Conservation (phyloP, 2,797 vertebrate genomes). For the Pipistrellus pygmaeus region DNA sequence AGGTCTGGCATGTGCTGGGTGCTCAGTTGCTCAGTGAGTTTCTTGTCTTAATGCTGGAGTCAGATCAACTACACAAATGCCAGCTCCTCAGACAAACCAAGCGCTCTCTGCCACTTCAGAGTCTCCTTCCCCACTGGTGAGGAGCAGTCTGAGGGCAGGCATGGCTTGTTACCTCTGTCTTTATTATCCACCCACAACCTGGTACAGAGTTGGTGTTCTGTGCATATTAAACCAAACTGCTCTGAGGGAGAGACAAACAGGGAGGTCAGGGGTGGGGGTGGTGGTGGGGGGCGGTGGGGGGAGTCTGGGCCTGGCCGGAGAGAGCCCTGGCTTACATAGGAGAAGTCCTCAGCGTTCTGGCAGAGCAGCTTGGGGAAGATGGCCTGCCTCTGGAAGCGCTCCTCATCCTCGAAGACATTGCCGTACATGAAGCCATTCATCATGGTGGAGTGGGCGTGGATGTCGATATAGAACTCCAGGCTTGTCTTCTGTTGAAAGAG, state of each 20-base stretch:
- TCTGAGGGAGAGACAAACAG: not conserved
- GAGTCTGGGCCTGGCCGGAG: not conserved
- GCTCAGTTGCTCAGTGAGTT: not conserved
- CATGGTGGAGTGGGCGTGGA: constrained; percentile 99
- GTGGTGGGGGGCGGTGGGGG: too few relatives aligned
- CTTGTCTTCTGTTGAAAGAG: constrained; percentile 92
- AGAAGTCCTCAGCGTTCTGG: constrained; percentile 98
- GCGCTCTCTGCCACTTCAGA: not conserved
- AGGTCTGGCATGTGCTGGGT: not conserved
- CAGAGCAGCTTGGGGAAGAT: constrained; percentile 97
- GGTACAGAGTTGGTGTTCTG: not conserved
- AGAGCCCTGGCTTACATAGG: constrained; percentile 91
- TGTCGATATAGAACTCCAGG: constrained; percentile 99
- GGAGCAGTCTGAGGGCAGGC: too few relatives aligned
- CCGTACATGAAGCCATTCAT: constrained; percentile 99
- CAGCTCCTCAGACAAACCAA: not conserved
- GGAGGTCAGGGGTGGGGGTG: too few relatives aligned
- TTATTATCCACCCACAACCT: not conserved
- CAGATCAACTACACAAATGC: not conserved
- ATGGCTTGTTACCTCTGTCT: not conserved
- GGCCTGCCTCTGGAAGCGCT: constrained; percentile 96
- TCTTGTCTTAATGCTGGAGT: not conserved
- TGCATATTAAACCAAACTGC: not conserved
- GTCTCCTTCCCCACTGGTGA: not conserved
- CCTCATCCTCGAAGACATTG: constrained; percentile 98